Conservation (phyloP, 1,140 invertebrate genomes). For the Magallana ariakensis region DNA sequence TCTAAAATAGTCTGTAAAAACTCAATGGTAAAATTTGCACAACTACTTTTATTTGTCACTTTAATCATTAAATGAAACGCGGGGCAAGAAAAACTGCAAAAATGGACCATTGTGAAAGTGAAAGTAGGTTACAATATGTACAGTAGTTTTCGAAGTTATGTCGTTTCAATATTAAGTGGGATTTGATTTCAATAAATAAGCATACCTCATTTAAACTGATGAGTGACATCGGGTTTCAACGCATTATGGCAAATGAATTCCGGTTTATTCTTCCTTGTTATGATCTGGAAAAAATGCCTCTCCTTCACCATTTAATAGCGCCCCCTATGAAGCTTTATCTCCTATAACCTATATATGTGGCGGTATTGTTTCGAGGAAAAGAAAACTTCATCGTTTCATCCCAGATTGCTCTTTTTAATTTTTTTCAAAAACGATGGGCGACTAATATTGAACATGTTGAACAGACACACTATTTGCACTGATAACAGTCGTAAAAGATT, state of each 20-base stretch:
- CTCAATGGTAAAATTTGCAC: too few species aligned
- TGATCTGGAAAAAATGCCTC: background rate
- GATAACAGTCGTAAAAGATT: background rate
- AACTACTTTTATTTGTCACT: too few species aligned
- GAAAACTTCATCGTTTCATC: background rate
- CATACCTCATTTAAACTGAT: background rate
- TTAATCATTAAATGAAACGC: too few species aligned
- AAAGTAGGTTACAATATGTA: background rate
- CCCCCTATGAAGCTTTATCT: constrained; percentile 11
- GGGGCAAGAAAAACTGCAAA: too few species aligned
- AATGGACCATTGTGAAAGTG: background rate
- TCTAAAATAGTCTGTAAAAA: too few species aligned
- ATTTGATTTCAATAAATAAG: background rate
- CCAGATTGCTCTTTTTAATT: background rate
- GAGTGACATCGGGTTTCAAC: background rate
- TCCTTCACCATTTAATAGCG: background rate
- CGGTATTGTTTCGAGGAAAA: background rate
- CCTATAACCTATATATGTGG: background rate
- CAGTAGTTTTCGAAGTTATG: background rate
- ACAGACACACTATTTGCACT: too few species aligned
- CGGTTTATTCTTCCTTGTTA: constrained; percentile 17
- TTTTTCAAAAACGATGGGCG: constrained; percentile 13
- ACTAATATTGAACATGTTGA: background rate
- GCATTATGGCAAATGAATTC: background rate
- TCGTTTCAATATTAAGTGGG: background rate